These are phyloP conservation scores for Hybos culiciformis DNA, from an alignment of 2,888 invertebrate species.

Conservation along the genomic window DNA sequence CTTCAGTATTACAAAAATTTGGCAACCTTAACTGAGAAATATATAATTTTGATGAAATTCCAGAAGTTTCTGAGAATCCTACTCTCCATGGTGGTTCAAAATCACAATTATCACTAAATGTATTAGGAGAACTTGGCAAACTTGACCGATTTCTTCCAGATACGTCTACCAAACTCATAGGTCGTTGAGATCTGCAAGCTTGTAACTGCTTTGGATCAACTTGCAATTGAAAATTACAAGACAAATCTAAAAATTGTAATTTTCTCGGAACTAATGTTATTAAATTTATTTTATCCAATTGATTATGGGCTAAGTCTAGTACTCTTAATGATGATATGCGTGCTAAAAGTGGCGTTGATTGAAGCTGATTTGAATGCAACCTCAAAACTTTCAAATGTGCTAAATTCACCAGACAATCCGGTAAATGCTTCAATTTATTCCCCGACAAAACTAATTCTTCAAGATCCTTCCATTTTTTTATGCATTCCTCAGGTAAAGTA, in stretches of 20 bases:
- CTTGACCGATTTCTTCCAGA: slow-evolving; percentile 62
- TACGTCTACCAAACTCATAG: slow-evolving; percentile 71
- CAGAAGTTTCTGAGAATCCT: slow-evolving; percentile 76
- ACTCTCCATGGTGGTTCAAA: slow-evolving; percentile 61
- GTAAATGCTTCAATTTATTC: slow-evolving; percentile 60
- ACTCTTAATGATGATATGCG: slow-evolving; percentile 60
- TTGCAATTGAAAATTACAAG: slow-evolving; percentile 67
- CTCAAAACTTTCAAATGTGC: slow-evolving; percentile 59
- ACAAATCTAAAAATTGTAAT: slow-evolving; percentile 70
- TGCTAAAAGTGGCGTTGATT: slow-evolving; percentile 62
- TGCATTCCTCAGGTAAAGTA: slow-evolving; percentile 56
- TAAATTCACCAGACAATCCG: slow-evolving; percentile 58
- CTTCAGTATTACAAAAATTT: slow-evolving; percentile 66
- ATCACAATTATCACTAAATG: slow-evolving; percentile 42
- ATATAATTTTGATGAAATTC: slow-evolving; percentile 55
- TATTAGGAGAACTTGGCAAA: slow-evolving; percentile 42
- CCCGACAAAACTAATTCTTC: slow-evolving; percentile 74
- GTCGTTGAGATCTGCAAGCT: slow-evolving; percentile 62
- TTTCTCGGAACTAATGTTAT: slow-evolving; percentile 64
- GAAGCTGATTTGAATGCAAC: slow-evolving; percentile 68
- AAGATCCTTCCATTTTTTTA: slow-evolving; percentile 60
- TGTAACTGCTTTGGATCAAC: slow-evolving; percentile 73
- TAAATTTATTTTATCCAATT: slow-evolving; percentile 65
- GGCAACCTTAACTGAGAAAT: slow-evolving; percentile 65
- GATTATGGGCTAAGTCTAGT: slow-evolving; percentile 73